Evolutionary conservation across 2,113 vertebrate genomes (phyloP), one percentile per base, ranked within the genome.

Genomic region (Zosterops pallidus): DNA sequence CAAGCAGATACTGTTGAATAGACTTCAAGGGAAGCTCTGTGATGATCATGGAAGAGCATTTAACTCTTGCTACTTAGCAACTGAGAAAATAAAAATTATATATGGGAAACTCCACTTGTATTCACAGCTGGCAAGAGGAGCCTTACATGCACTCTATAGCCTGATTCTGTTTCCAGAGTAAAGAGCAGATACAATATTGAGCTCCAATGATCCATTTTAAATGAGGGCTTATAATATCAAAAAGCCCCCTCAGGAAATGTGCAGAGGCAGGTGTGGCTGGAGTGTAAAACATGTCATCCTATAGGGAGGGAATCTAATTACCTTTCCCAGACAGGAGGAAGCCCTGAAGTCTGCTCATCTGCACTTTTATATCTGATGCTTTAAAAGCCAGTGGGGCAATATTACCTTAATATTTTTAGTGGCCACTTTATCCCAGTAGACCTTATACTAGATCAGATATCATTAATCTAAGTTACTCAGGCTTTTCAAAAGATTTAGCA

Each of bases 11-110:
- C 24, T 92, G 44, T 92, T 60, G 72, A 90, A 90, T 1, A 89
- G 65, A 84, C 89, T 94, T 95, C 77, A 95, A 95, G 77, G n/a
- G 71, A 93, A 49, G 41, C n/a, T 69, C 25, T 92, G 56, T 68
- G 65, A 81, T 75, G 76, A 90, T 93, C 79, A 92, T 88, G 89
- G 49, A 59, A 53, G 50, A 78, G 68, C 67, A 92, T 92, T 94
- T 96, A 97, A 95, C 87, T 94, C 84, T 94, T 89, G 77, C 55
- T 92, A 81, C 76, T 78, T 93, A 60, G 72, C 53, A 92, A 50
- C 64, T 90, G 83, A 75, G n/a, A 86, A 92, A 94, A 96, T 86
- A 82, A 79, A 90, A 83, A 69, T 53, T 47, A 16, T 63, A 4
- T 83, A 52, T 86, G 74, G 83, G 52, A 89, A 90, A 50, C 49